These are phyloP conservation scores for Zaprionus camerounensis DNA, from an alignment of 1,140 invertebrate species.

Conservation along the genomic window DNA sequence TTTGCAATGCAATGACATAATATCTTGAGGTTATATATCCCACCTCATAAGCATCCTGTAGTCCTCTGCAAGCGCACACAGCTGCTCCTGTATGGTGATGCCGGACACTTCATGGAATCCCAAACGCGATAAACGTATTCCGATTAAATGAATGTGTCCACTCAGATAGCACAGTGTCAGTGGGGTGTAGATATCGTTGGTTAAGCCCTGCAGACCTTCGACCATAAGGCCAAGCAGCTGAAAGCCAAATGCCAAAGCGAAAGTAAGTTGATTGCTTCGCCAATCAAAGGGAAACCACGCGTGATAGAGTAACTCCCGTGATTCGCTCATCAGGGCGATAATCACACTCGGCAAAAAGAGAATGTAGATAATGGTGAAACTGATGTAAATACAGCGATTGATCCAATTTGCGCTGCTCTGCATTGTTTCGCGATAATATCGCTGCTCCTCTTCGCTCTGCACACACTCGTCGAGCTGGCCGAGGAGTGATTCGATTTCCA, in stretches of 20 bases:
- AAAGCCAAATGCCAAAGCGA: conserved; percentile 33
- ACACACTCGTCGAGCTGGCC: conserved; percentile 40
- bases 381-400: conserved; percentile 45
- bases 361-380: conserved; percentile 37
- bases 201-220: conserved; percentile 38
- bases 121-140: conserved; percentile 40
- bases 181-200: conserved; percentile 48
- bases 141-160: conserved; percentile 54
- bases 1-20: no score
- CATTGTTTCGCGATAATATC: conserved; percentile 40
- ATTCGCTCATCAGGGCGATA: background rate
- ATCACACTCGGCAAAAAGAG: conserved; percentile 6
- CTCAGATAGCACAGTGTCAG: conserved; percentile 51
- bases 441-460: conserved; percentile 25
- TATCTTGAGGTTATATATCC: background rate
- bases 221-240: conserved; percentile 29
- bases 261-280: background rate
- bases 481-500: conserved; percentile 47
- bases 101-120: conserved; percentile 13
- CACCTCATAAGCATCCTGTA: conserved; percentile 58
- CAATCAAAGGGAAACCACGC: conserved; percentile 60
- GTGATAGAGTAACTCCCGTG: conserved; percentile 33
- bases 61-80: conserved; percentile 40
- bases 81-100: background rate
- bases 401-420: conserved; percentile 24